A percentile compares a stretch with the other conserved stretches of the same genome.
Evolutionary conservation across 1,140 invertebrate genomes (phyloP).

Genomic region (Musca vetustissima): DNA sequence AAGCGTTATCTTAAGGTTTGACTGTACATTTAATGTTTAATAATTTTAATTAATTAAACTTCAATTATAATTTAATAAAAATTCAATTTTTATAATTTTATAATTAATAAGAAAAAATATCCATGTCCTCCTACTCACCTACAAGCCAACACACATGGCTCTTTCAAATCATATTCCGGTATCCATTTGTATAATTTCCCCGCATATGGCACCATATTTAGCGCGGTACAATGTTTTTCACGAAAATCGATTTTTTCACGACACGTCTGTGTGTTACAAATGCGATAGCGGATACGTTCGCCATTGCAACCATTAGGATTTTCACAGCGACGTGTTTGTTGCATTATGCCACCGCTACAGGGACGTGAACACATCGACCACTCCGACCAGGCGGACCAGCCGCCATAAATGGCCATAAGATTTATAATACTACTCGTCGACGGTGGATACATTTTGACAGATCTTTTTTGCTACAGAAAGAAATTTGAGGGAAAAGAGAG

Average conservation of each 20-base stretch:
- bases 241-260: constrained; percentile 73
- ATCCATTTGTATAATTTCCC: constrained; percentile 81
- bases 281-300: constrained; percentile 79
- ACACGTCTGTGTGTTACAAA: constrained; percentile 84
- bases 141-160: constrained; percentile 84
- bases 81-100: no score
- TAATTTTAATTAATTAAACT: no score
- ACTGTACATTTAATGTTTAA: no score
- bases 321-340: constrained; percentile 79
- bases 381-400: constrained; percentile 67
- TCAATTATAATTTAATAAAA: no score
- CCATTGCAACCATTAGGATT: constrained; percentile 73
- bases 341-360: constrained; percentile 84
- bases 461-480: constrained; percentile 40
- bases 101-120: no score
- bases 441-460: constrained; percentile 5
- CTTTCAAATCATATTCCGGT: constrained; percentile 77
- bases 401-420: constrained; percentile 39
- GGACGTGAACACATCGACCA: constrained; percentile 72
- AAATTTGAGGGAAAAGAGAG: background rate
- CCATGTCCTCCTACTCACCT: constrained; percentile 57
- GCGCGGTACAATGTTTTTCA: constrained; percentile 78
- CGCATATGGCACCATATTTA: constrained; percentile 78
- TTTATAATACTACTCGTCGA: constrained; percentile 8
- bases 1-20: no score